Evolutionary conservation across 1,140 invertebrate species (phyloP).

Genomic region (Subanguina moxae): DNA sequence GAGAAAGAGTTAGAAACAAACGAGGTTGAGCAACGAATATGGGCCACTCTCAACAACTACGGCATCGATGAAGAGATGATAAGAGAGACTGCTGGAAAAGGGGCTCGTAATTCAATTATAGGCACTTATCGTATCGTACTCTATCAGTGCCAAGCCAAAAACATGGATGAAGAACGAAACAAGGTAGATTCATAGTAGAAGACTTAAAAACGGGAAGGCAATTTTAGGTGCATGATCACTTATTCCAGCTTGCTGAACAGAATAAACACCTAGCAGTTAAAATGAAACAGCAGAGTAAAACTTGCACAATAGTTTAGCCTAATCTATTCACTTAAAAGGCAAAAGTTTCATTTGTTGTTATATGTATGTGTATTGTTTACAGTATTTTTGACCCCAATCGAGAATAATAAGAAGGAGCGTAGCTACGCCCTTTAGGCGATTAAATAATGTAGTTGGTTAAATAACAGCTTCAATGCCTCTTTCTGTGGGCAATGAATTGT

Average conservation of each 20-base stretch:
- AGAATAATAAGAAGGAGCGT: too few relatives aligned
- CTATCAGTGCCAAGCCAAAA: conserved; percentile 47
- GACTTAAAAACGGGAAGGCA: background rate
- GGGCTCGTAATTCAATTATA: conserved; percentile 51
- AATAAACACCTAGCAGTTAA: conserved; percentile 26
- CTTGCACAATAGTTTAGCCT: conserved; percentile 41
- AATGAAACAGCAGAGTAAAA: conserved; percentile 49
- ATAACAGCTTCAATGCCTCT: too few relatives aligned
- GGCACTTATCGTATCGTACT: conserved; percentile 56
- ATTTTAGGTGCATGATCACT: conserved; percentile 48
- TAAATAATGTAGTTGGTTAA: too few relatives aligned
- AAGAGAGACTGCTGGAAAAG: conserved; percentile 44
- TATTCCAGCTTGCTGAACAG: conserved; percentile 31
- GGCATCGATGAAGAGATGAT: conserved; percentile 56
- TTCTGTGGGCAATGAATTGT: too few relatives aligned
- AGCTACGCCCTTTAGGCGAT: too few relatives aligned
- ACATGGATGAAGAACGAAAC: conserved; percentile 44
- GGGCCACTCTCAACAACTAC: conserved; percentile 44
- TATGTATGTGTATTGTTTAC: too few relatives aligned
- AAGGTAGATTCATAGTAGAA: conserved; percentile 36
- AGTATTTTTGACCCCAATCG: too few relatives aligned
- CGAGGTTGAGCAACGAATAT: conserved; percentile 43
- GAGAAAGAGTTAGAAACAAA: conserved; percentile 43
- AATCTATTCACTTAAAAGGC: too few relatives aligned
- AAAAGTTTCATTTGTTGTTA: too few relatives aligned